Evolutionary conservation across 2,797 vertebrate genomes (phyloP).

Genomic region (Caiman crocodilus): DNA sequence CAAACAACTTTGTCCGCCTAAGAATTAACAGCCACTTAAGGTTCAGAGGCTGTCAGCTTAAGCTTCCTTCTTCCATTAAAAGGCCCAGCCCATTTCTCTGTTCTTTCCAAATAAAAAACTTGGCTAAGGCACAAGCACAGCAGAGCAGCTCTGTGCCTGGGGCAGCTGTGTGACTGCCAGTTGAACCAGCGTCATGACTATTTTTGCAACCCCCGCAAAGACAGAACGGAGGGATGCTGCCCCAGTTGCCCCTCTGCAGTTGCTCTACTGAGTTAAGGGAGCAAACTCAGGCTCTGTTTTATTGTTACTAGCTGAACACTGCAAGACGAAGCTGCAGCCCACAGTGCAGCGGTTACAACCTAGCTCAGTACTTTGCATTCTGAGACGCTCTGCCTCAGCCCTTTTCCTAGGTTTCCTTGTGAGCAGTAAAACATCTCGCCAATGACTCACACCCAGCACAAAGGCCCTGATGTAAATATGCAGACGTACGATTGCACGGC

Average conservation of each 20-base stretch:
- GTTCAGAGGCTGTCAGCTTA: no score
- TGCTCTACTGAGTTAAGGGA: background rate
- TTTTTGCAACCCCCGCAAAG: no score
- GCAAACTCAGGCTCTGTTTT: constrained; percentile 58
- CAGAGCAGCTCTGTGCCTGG: no score
- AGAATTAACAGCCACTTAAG: no score
- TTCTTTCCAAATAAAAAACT: constrained; percentile 71
- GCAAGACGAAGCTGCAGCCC: constrained; percentile 64
- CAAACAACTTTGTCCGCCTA: no score
- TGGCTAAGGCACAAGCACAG: background rate
- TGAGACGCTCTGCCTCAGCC: constrained; percentile 47
- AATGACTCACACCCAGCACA: constrained; percentile 43
- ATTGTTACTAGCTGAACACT: constrained; percentile 69
- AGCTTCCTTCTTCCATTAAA: constrained; percentile 55
- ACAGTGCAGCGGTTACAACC: constrained; percentile 66
- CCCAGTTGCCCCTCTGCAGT: no score
- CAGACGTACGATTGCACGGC: constrained; percentile 37
- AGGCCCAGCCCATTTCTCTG: constrained; percentile 40
- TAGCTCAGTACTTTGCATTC: constrained; percentile 60
- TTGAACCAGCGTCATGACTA: no score
- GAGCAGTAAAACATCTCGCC: constrained; percentile 66
- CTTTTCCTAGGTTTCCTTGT: constrained; percentile 58
- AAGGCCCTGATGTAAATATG: constrained; percentile 63
- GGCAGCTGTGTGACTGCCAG: no score
- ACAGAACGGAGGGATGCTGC: no score